These are phyloP conservation scores for Chrysina gloriosa DNA, from an alignment of 2,888 invertebrate species.

Conservation along the genomic window DNA sequence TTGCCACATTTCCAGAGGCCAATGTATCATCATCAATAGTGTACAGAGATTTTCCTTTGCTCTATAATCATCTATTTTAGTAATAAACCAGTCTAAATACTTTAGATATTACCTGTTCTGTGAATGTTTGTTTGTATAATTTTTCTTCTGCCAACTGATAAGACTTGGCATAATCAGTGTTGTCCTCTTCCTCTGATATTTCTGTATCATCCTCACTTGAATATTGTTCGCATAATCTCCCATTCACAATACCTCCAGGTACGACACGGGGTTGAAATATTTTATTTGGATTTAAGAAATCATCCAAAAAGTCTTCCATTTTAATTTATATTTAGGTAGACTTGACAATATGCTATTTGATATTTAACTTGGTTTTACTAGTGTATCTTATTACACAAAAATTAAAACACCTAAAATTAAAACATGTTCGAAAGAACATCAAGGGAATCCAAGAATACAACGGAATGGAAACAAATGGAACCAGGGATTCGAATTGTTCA, in stretches of 20 bases:
- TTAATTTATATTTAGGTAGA: neutral
- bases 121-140: conserved; percentile 50
- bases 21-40: conserved; percentile 17
- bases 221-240: conserved; percentile 13
- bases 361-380: no score
- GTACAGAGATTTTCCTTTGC: conserved; percentile 28
- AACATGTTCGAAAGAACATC: no score
- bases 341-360: no score
- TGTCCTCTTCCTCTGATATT: conserved; percentile 32
- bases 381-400: no score
- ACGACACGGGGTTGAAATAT: conserved; percentile 29
- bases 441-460: no score
- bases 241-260: conserved; percentile 44
- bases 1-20: neutral
- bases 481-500: no score
- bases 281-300: conserved; percentile 44
- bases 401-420: no score
- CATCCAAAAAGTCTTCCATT: conserved; percentile 41
- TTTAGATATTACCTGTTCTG: conserved; percentile 25
- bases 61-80: conserved; percentile 32
- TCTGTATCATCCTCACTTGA: conserved; percentile 45
- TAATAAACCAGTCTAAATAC: neutral
- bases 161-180: conserved; percentile 53
- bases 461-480: no score
- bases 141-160: conserved; percentile 56